These are phyloP conservation scores for Neogale vison DNA, from an alignment of 2,113 vertebrate genomes.

Conservation along the genomic window DNA sequence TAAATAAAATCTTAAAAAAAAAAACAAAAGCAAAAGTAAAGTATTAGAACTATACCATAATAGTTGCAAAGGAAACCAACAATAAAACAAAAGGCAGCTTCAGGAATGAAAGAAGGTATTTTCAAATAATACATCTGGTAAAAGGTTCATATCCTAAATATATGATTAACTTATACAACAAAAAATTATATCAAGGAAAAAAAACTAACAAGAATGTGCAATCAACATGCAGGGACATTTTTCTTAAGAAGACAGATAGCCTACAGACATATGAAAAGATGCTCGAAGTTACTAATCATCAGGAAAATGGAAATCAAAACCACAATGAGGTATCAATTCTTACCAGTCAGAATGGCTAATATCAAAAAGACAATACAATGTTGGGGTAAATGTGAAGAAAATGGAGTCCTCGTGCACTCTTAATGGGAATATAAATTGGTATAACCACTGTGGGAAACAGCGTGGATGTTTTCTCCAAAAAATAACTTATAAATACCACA, in stretches of 20 bases:
- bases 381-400: not conserved
- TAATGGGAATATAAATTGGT: not conserved
- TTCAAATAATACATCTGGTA: not conserved
- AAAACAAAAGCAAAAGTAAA: not conserved
- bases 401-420: not conserved
- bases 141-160: not conserved
- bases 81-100: not conserved
- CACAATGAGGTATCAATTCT: not conserved
- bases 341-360: not conserved
- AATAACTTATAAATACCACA: too few relatives aligned
- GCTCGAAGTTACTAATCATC: not conserved
- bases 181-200: not conserved
- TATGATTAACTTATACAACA: not conserved
- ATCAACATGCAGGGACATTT: not conserved
- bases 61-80: not conserved
- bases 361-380: too few relatives aligned
- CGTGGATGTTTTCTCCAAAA: not conserved
- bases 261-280: not conserved
- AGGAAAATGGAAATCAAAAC: not conserved
- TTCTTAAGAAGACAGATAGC: not conserved
- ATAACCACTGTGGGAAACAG: not conserved
- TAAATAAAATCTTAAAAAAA: too few relatives aligned
- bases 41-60: not conserved
- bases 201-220: not conserved
- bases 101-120: not conserved